Evolutionary conservation across 2,113 vertebrate genomes (phyloP).

Genomic region (Dipodomys ordii): DNA sequence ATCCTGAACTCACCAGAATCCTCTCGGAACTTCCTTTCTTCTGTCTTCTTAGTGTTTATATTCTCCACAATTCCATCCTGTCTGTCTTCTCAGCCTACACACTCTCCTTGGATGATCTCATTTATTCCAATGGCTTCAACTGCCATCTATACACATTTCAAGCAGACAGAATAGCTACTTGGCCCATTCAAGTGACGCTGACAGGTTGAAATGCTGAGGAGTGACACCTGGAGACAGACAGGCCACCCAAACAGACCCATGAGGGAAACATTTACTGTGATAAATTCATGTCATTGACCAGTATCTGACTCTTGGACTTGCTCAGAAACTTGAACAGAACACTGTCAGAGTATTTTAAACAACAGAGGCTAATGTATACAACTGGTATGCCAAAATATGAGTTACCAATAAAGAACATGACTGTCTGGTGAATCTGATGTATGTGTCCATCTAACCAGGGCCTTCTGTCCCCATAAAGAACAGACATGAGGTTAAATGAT

Average conservation of each 20-base stretch:
- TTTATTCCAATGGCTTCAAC: slow-evolving; percentile 22
- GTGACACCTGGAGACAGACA: slow-evolving; percentile 64
- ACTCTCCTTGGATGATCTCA: slow-evolving; percentile 68
- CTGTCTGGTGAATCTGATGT: slow-evolving; percentile 40
- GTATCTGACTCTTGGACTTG: slow-evolving; percentile 31
- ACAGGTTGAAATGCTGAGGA: slow-evolving; percentile 40
- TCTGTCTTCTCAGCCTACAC: slow-evolving; percentile 40
- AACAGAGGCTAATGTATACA: slow-evolving; percentile 47
- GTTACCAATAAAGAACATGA: slow-evolving; percentile 44
- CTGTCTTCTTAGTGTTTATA: neutral
- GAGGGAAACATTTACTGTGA: slow-evolving; percentile 43
- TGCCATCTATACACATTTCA: slow-evolving; percentile 60
- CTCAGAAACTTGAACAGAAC: slow-evolving; percentile 57
- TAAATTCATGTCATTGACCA: slow-evolving; percentile 24
- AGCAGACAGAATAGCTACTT: slow-evolving; percentile 48
- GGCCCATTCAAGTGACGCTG: slow-evolving; percentile 52
- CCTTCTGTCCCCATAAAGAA: slow-evolving; percentile 53
- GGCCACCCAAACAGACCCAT: slow-evolving; percentile 72
- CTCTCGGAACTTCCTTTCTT: neutral
- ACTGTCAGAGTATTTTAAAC: slow-evolving; percentile 70
- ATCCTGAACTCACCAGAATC: neutral
- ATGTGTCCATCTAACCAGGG: slow-evolving; percentile 13
- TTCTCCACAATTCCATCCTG: neutral
- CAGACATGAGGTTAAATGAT: slow-evolving; percentile 19
- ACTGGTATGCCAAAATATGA: slow-evolving; percentile 64